Conservation (phyloP, 2,113 vertebrate genomes). For the Paramisgurnus dabryanus region DNA sequence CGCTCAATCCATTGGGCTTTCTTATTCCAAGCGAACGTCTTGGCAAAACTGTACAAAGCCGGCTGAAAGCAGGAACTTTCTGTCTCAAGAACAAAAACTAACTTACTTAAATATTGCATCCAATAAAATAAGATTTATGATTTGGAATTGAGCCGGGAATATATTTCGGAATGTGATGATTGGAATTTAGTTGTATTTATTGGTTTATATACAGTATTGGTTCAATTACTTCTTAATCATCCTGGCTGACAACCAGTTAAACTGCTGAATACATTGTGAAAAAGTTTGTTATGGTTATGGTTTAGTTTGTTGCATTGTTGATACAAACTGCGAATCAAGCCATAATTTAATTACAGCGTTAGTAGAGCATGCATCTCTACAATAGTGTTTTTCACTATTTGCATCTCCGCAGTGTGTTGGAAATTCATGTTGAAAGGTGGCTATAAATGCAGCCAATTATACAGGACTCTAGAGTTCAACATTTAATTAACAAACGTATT, state of each 20-base stretch:
- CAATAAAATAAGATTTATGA: background rate
- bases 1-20: background rate
- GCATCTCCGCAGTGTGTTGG: background rate
- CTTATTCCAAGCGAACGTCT: background rate
- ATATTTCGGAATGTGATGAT: constrained; percentile 11
- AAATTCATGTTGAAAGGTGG: too few species aligned
- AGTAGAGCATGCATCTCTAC: too few species aligned
- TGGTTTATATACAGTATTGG: constrained; percentile 52
- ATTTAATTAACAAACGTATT: too few species aligned
- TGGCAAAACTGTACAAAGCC: background rate
- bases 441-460: too few species aligned
- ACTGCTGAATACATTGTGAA: background rate
- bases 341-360: background rate
- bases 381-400: background rate
- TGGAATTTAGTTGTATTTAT: background rate
- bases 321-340: background rate
- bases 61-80: background rate
- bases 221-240: constrained; percentile 49
- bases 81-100: too few species aligned
- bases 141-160: background rate
- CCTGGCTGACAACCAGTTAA: background rate
- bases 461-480: too few species aligned
- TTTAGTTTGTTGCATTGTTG: background rate
- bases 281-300: background rate
- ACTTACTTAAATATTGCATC: background rate